Evolutionary conservation across 2,888 invertebrate genomes (phyloP), one percentile per base, ranked within the genome.

Genomic region (Sturmia bella): DNA sequence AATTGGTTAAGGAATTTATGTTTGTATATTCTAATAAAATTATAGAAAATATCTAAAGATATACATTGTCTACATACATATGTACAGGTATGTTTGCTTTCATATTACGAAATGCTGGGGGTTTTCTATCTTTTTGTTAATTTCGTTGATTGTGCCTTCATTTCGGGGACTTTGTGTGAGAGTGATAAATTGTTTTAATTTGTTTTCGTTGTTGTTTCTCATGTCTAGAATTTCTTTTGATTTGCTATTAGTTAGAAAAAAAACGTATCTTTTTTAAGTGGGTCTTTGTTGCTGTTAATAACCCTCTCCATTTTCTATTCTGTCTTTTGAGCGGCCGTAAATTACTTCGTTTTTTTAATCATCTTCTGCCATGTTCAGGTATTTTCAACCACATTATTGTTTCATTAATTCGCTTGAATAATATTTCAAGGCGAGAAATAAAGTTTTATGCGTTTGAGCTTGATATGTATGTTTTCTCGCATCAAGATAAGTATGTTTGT

Each of bases 161-260:
- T 75, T 52, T 64, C 45, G 70, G 56, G 37, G 69, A 52, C 57
- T 43, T 75, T 63, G 81, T 82, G 77, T 74, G 52, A 59, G 57
- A 82, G 77, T 82, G 81, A 82, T 82, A 82, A 82, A 82, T 82
- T 77, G 77, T 59, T 77, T 82, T 74, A 82, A 82, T 82, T 82
- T 82, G 32, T 57, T 54, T 32, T 32, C 15, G 32, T 3, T 77
- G 81, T 82, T 81, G 73, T 56, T 13, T 39, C n/a, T 27, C 21
- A n/a, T 52, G 48, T 27, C 12, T 39, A 37, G 17, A 19, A 37
- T 59, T 59, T 27, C 52, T 56, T 45, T 45, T 27, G 21, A 45
- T 64, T 59, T 59, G 37, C n/a, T 9, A 39, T 39, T 57, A 43
- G n/a, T n/a, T 4, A 27, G 3, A 27, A 32, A 57, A 32, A 37